Evolutionary conservation across 2,888 invertebrate species (phyloP).

Genomic region (Lacanobia oleracea): DNA sequence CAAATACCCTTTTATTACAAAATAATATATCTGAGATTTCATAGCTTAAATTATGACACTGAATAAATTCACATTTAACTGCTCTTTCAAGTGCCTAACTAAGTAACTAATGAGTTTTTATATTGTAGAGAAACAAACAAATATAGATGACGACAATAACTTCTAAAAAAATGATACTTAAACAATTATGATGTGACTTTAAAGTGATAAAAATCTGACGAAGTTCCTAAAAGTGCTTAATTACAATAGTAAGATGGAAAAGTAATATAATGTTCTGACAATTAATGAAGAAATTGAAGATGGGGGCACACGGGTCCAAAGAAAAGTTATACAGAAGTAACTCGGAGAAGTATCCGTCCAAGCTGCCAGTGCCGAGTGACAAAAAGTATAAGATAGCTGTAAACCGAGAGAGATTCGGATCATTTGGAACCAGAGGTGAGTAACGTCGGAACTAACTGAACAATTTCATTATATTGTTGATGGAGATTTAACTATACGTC

Average conservation of each 20-base stretch:
- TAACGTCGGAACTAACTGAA: conserved; percentile 47
- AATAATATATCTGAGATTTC: conserved; percentile 8
- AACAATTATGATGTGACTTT: conserved; percentile 77
- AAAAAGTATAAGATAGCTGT: conserved; percentile 91
- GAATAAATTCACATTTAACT: conserved; percentile 39
- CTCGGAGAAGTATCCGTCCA: conserved; percentile 91
- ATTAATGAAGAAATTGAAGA: conserved; percentile 87
- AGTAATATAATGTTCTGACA: conserved; percentile 76
- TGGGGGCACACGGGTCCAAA: conserved; percentile 95
- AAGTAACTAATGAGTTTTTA: conserved; percentile 37
- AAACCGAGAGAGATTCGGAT: conserved; percentile 93
- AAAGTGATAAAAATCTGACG: conserved; percentile 70
- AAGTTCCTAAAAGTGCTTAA: conserved; percentile 76
- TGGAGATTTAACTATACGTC: conserved; percentile 37
- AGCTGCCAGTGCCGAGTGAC: conserved; percentile 89
- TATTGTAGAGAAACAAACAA: conserved; percentile 64
- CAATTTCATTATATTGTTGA: conserved; percentile 40
- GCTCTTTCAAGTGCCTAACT: conserved; percentile 12
- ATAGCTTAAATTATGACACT: conserved; percentile 74
- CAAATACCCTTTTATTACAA: conserved; percentile 30
- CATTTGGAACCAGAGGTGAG: conserved; percentile 93
- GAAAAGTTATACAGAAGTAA: conserved; percentile 93
- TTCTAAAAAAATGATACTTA: conserved; percentile 59
- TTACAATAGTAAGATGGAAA: conserved; percentile 64
- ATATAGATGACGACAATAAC: conserved; percentile 68